Evolutionary conservation across 2,113 vertebrate species (phyloP).

Genomic region (Cyphomyrus discorhynchus): DNA sequence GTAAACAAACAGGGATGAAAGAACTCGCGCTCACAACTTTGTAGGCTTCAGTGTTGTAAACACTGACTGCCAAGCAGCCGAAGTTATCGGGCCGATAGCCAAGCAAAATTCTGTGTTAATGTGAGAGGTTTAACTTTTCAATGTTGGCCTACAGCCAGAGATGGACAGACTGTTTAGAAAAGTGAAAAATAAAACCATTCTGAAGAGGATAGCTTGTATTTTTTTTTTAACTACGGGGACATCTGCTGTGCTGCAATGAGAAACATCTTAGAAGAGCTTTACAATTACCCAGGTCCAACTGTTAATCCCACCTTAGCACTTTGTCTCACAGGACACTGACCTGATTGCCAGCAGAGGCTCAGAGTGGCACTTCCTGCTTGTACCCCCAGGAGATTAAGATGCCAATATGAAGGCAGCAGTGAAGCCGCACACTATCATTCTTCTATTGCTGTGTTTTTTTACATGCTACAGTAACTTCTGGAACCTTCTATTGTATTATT

Average conservation of each 20-base stretch:
- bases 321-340: conserved; percentile 24
- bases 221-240: too few species aligned
- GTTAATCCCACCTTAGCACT: conserved; percentile 22
- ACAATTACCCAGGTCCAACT: not conserved
- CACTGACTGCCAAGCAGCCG: not conserved
- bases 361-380: not conserved
- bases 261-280: not conserved
- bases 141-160: not conserved
- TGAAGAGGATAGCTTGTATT: not conserved
- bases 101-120: not conserved
- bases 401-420: conserved; percentile 7
- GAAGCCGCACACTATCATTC: not conserved
- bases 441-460: not conserved
- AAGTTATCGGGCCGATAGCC: not conserved
- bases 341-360: not conserved
- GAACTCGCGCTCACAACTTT: not conserved
- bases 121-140: not conserved
- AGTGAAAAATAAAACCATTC: not conserved
- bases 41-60: not conserved
- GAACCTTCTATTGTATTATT: conserved; percentile 4
- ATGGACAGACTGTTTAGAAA: not conserved
- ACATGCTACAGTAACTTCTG: not conserved
- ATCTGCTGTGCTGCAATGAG: not conserved
- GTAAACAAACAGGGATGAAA: not conserved
- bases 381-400: conserved; percentile 12